Evolutionary conservation across 2,888 invertebrate genomes (phyloP).

Genomic region (Axea sp.): DNA sequence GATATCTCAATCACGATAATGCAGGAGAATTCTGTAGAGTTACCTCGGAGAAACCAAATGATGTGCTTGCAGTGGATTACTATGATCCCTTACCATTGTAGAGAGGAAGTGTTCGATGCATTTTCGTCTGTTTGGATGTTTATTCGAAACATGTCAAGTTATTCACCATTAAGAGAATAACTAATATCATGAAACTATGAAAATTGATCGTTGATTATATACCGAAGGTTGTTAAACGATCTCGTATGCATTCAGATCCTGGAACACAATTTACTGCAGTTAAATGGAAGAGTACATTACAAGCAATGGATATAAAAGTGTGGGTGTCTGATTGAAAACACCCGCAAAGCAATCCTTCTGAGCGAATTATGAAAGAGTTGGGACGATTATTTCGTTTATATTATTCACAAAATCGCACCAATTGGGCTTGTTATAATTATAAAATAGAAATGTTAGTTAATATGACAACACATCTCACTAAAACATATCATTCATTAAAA

Average conservation of each 20-base stretch:
- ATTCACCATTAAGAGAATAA: not conserved
- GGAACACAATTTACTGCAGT: not conserved
- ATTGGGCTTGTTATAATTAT: not conserved
- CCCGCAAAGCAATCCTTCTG: not conserved
- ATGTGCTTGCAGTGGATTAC: conserved; percentile 12
- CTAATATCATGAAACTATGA: not conserved
- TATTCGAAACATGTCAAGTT: conserved; percentile 14
- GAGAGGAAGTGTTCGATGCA: conserved; percentile 5
- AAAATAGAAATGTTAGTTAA: not conserved
- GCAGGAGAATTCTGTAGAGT: conserved; percentile 10
- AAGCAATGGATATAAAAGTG: too few species aligned
- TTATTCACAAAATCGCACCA: not conserved
- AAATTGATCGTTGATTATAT: not conserved
- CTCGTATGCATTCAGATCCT: not conserved
- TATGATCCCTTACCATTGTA: conserved; percentile 3
- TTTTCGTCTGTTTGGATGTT: conserved; percentile 32
- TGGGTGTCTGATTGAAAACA: not conserved
- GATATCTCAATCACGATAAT: conserved; percentile 3
- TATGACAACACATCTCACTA: not conserved
- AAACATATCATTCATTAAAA: not conserved
- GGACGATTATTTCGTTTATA: not conserved
- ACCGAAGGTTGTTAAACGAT: not conserved
- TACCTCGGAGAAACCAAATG: not conserved
- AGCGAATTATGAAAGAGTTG: not conserved
- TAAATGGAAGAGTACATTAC: too few species aligned